These are phyloP conservation scores for Drosophila subpulchrella DNA, from an alignment of 1,140 invertebrate genomes.

Conservation along the genomic window DNA sequence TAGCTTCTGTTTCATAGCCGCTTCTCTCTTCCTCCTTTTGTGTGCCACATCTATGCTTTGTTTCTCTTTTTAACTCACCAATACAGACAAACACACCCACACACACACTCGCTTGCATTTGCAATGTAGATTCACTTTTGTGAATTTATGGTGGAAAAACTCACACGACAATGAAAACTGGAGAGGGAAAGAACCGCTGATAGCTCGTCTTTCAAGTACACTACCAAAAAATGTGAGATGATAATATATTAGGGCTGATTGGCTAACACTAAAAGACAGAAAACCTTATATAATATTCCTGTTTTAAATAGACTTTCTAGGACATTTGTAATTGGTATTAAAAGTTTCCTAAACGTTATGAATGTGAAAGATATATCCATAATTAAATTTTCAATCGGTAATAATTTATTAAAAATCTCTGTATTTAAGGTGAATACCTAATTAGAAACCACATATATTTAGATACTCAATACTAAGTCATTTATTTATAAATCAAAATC, in stretches of 20 bases:
- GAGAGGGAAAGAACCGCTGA: slow-evolving; percentile 4
- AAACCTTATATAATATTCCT: too few species aligned
- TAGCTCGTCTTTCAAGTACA: slow-evolving; percentile 15
- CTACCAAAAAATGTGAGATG: slow-evolving; percentile 12
- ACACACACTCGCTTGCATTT: slow-evolving; percentile 62
- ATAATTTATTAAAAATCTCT: too few species aligned
- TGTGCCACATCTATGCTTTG: slow-evolving; percentile 77
- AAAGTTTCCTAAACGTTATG: too few species aligned
- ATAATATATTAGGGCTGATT: slow-evolving; percentile 12
- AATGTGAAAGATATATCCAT: too few species aligned
- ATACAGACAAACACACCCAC: slow-evolving; percentile 18
- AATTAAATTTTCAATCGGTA: too few species aligned
- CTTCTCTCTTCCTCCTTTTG: slow-evolving; percentile 36
- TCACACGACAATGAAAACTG: slow-evolving; percentile 51
- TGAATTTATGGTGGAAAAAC: slow-evolving; percentile 73
- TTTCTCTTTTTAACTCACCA: slow-evolving; percentile 46
- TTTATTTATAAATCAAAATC: too few species aligned
- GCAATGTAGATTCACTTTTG: slow-evolving; percentile 80
- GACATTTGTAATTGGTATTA: too few species aligned
- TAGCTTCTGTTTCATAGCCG: slow-evolving; percentile 61
- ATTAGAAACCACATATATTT: too few species aligned
- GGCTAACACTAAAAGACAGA: neutral
- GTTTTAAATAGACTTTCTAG: too few species aligned
- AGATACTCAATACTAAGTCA: too few species aligned
- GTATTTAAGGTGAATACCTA: too few species aligned